Evolutionary conservation across 2,888 invertebrate genomes (phyloP), one percentile per base, ranked within the genome.

Genomic region (Scaptomyza reducta): DNA sequence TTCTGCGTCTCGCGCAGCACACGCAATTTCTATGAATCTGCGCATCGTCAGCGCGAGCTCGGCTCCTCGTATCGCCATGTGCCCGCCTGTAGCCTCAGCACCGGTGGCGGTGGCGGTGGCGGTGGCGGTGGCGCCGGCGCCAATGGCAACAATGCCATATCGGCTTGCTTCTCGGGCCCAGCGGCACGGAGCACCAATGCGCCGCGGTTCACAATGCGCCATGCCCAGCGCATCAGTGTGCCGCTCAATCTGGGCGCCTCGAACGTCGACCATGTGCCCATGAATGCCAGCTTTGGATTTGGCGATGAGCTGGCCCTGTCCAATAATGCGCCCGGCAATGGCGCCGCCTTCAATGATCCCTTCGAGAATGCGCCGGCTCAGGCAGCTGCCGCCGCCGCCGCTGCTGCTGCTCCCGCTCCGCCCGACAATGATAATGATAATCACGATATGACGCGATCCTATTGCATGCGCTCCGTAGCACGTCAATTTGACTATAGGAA

Each of bases 401-500:
- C 35, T 5, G 33, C 31, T 31, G 31, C 38, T 38, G 14, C 38
- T 5, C 6, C 35, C 2, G 53, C 29, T 5, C 44, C 63, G 1
- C 11, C 59, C 0, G 47, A 40, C 41, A 60, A 22, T 9, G 71
- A 74, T 0, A 63, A 45, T 11, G 73, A 63, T 7, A 73, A 89
- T 0, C 89, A 90, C 35, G 94, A 94, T 74, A 91, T 92, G 75
- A 90, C 92, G 77, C 95, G 95, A 90, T 93, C 94, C 77, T 95
- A 95, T 90, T 96, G 96, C 91, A 93, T 94, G 72, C 93, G 96
- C 41, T 93, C 94, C 42, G 93, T 95, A 53, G 91, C 94, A 13
- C 94, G 94, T 74, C 94, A 94, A 86, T 95, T 95, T 0, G 95
- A 96, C 89, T 95, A 95, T 82, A 93, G 95, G 84, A 96, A 96